Base-by-base conservation (phyloP, 2,888 invertebrate species). In the Clivina fossor region DNA sequence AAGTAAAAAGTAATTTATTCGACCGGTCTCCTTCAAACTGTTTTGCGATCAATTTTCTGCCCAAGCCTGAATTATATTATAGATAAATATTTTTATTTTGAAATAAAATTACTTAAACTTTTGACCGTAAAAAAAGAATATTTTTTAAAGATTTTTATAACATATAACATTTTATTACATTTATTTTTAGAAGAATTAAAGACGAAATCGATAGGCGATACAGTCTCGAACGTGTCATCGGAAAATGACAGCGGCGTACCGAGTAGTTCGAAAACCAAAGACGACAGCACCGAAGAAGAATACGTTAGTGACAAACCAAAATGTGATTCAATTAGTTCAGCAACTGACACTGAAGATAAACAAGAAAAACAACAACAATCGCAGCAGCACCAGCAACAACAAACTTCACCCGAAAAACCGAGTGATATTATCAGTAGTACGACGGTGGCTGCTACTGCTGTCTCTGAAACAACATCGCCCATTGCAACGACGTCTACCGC, bases 201-300 rank as follows among this genome's bases (percentile, higher is more conserved):
- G 11, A 4, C 3, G 19, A 47, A 55, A 35, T 5, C n/a, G 2
- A 38, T 22, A 11, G 7, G 11, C 28, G 47, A 38, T 20, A 30
- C 54, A 15, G 24, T 43, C 43, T 26, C 53, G 15, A 32, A 51
- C 11, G 32, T n/a, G n/a, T 54, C 35, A 28, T 38, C 46, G 11
- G 40, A 33, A 26, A 47, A 32, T 18, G 55, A 47, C 30, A 38
- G 40, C 20, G 46, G 55, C 11, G 43, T 43, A 5, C 38, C 55
- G 7, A 47, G 55, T 38, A 47, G 55, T 20, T 55, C 55, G 4
- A 55, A 55, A 47, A 55, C 55, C 55, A 55, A 55, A 55, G 55
- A 55, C n/a, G 38, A 32, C 22, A 44, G 28, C 16, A 37, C 24
- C 5, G 53, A 44, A 18, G 53, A 41, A 49, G 40, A 49, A 4